Evolutionary conservation across 2,113 vertebrate genomes (phyloP), one percentile per base, ranked within the genome.

Genomic region (Phaetusa simplex): DNA sequence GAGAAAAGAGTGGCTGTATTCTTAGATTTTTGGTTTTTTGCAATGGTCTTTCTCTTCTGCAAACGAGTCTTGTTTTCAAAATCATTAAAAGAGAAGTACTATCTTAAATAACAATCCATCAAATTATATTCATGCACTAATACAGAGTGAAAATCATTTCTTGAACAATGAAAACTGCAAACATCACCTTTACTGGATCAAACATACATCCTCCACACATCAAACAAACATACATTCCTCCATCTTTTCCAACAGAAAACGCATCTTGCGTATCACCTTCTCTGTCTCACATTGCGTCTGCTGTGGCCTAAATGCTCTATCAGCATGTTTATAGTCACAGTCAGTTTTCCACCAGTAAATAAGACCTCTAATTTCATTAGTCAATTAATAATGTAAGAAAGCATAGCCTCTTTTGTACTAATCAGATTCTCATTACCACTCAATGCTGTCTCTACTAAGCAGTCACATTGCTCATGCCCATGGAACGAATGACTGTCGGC

Each of bases 361-460:
- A 82, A 85, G 59, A 55, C 24, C 58, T 58, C 62, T 73, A 53
- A 82, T 93, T 88, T 82, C 22, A 80, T 88, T 58, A 94, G 34
- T 23, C 43, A 88, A 87, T 90, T 82, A 90, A 79, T 40, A 61
- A 79, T 2, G 3, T 36, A 91, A 49, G 62, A 47, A 94, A 52
- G 29, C 56, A 52, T 5, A 59, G 65, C 15, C 34, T 91, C 40
- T 74, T 53, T 29, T 11, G 30, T 62, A 38, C 73, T 89, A 40
- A 72, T 29, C 47, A 47, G 84, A 13, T 38, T 79, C 81, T 85
- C 40, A 49, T 79, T 69, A 82, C 36, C 30, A 38, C 61, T 43
- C 32, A 13, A 43, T 2, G 11, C 49, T 53, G 79, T 26, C 52
- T 3, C 0, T 9, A 8, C 67, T 19, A 42, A 74, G 55, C 80